Base-by-base conservation (phyloP, 2,113 vertebrate genomes). In the Tragelaphus imberbis region DNA sequence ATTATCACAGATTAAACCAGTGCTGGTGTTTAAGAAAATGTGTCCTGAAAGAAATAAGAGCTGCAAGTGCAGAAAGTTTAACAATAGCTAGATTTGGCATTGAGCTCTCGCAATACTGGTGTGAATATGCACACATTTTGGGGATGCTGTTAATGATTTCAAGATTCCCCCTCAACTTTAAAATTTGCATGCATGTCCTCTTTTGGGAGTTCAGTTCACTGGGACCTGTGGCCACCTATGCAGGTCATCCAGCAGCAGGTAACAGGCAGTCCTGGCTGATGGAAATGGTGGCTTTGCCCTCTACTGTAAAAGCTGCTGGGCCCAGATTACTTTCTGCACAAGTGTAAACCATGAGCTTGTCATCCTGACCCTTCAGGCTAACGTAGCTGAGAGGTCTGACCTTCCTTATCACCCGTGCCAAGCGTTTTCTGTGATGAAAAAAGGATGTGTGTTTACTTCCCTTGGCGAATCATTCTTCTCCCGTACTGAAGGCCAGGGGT, bases 351-450 rank as follows among this genome's bases (percentile, higher is more conserved):
- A 61, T 51, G 36, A 82, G 59, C 77, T 63, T 95, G 90, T 59
- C 79, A 55, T n/a, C n/a, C n/a, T 88, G 91, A 77, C 68, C 86
- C 75, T 95, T 88, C 44, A 71, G 88, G 91, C 92, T 92, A 56
- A 94, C 0, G 0, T 33, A 28, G 61, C 77, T 91, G 61, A 75
- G 89, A 97, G 71, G 11, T 94, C 86, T 93, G 17, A 79, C 58
- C 59, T 97, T 97, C 79, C 80, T 96, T 40, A 61, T 87, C 89
- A 93, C 27, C 68, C 25, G 33, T 53, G 28, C 49, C 23, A 88
- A 94, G 55, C 65, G 25, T 95, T 96, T 97, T 88, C 93, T 87
- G 40, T 95, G 91, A 91, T 95, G 85, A 95, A 95, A 96, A 86
- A 90, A 93, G 79, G 92, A 58, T 88, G 53, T 10, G 5, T 92